phyloP scores from a whole-genome alignment of 64 coral and sea anemone genomes.

The Dendronephthya gigantea region DNA sequence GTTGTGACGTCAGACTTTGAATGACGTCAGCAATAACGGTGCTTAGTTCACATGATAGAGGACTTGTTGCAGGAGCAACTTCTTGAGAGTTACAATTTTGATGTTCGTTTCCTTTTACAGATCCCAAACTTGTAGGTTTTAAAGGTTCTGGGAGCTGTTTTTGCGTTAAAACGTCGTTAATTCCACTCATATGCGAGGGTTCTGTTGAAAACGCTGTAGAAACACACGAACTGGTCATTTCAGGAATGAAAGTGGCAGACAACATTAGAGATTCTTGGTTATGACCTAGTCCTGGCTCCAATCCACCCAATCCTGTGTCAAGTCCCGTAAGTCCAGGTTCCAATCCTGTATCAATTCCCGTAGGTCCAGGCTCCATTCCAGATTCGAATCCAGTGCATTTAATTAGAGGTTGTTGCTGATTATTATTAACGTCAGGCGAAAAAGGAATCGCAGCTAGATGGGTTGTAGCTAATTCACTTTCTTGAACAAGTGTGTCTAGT shows the following conservation, averaged over 20 bases:
- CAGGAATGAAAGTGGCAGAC: neutral
- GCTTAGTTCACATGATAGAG: neutral
- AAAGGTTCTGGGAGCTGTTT: neutral
- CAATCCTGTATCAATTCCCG: too few species aligned
- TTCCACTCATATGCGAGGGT: neutral
- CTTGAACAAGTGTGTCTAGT: neutral
- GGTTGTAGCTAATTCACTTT: neutral
- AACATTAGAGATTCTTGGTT: neutral
- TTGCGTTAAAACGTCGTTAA: neutral
- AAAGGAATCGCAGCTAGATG: too few species aligned
- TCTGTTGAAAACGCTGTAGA: neutral
- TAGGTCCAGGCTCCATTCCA: too few species aligned
- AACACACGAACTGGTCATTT: neutral
- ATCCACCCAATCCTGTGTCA: too few species aligned
- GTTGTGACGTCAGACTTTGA: slow-evolving; percentile 7
- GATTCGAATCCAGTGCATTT: neutral
- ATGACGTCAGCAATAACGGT: slow-evolving; percentile 17
- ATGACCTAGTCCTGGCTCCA: neutral
- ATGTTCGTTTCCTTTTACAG: neutral
- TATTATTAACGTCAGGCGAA: neutral
- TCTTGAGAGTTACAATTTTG: neutral
- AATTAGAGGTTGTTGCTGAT: neutral
- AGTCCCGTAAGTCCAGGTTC: too few species aligned
- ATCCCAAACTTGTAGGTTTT: neutral
- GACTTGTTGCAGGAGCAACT: neutral